These are phyloP conservation scores for Rhipidura dahli DNA, from an alignment of 2,113 vertebrate species.

Conservation along the genomic window DNA sequence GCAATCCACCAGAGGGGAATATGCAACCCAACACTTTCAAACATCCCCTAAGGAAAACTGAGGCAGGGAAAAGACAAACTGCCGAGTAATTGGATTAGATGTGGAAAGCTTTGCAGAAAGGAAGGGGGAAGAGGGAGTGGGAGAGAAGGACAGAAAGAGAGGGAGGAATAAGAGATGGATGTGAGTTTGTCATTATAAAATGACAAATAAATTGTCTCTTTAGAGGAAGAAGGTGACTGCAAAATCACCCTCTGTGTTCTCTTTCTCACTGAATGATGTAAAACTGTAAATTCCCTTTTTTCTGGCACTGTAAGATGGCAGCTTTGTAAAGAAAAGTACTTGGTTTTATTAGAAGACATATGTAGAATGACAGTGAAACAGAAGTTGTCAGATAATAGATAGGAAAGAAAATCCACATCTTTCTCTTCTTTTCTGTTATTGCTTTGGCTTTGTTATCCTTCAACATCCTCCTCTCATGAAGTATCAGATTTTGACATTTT, in stretches of 20 bases:
- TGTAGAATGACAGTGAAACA: neutral
- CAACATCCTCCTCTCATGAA: neutral
- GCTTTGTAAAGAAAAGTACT: neutral
- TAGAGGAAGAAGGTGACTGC: neutral
- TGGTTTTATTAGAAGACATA: conserved; percentile 1
- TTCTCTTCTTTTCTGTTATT: neutral
- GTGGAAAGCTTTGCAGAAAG: neutral
- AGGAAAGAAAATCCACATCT: neutral
- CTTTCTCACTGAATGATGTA: neutral
- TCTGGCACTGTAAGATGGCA: neutral
- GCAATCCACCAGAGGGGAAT: conserved; percentile 29
- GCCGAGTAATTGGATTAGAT: neutral
- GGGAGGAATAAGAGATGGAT: neutral
- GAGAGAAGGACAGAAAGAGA: neutral
- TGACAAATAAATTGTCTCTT: conserved; percentile 15
- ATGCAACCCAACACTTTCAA: neutral
- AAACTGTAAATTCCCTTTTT: neutral
- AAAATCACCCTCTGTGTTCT: neutral
- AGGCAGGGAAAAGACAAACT: neutral
- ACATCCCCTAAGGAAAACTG: neutral
- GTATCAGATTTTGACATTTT: neutral
- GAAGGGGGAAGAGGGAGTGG: neutral
- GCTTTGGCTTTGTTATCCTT: neutral
- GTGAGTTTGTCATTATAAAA: neutral
- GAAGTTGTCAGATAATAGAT: neutral